A percentile compares a stretch with the other conserved stretches of the same genome.
Evolutionary conservation across 92 coral and sea anemone species (phyloP).

Genomic region (Siderastrea siderea): DNA sequence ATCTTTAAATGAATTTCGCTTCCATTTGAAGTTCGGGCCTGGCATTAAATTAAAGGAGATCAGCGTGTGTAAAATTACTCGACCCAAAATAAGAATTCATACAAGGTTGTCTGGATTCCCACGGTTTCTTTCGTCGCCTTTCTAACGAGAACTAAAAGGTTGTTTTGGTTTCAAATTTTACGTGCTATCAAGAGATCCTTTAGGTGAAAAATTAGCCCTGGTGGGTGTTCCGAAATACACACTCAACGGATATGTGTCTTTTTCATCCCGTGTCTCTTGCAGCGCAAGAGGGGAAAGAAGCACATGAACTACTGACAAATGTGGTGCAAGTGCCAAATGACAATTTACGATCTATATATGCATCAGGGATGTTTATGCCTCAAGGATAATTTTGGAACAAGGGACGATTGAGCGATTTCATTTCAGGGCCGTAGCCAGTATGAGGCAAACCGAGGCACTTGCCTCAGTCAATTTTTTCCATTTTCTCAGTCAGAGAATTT

Average conservation of each 20-base stretch:
- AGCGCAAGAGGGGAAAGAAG: background rate
- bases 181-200: constrained; percentile 30
- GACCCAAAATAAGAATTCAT: background rate
- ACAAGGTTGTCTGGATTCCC: background rate
- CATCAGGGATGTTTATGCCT: too few relatives aligned
- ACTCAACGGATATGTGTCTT: background rate
- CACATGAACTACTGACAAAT: too few relatives aligned
- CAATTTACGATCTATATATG: too few relatives aligned
- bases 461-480: too few relatives aligned
- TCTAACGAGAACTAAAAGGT: background rate
- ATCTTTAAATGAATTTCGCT: background rate
- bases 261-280: background rate
- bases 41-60: background rate
- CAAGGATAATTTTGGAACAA: too few relatives aligned
- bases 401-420: too few relatives aligned
- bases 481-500: too few relatives aligned
- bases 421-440: too few relatives aligned
- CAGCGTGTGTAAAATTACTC: background rate
- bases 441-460: too few relatives aligned
- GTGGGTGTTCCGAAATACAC: constrained; percentile 22
- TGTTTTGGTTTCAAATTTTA: constrained; percentile 19
- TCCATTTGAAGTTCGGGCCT: background rate
- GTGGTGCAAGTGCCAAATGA: too few relatives aligned
- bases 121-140: background rate
- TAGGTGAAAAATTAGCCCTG: background rate